Evolutionary conservation across 2,113 vertebrate species (phyloP).

Genomic region (Oenanthe oenanthe): DNA sequence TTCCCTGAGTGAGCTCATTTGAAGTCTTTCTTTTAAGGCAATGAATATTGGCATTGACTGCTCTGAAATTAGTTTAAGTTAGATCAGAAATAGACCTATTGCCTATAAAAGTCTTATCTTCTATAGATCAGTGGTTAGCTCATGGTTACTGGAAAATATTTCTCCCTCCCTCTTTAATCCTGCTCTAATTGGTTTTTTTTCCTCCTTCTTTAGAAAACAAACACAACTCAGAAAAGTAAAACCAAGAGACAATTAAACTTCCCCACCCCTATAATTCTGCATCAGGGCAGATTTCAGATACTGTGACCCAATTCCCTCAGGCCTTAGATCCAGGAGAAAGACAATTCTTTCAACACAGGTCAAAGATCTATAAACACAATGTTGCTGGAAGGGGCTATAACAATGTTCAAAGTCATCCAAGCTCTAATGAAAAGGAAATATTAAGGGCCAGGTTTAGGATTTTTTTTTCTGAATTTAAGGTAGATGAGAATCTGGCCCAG

Average conservation of each 20-base stretch:
- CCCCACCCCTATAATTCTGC: background rate
- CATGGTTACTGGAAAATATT: background rate
- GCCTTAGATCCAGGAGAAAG: background rate
- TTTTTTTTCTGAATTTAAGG: background rate
- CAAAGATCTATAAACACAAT: background rate
- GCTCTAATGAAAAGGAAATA: background rate
- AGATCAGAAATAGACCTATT: conserved; percentile 10
- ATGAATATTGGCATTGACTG: background rate
- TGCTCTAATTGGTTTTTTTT: background rate
- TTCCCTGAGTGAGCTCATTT: background rate
- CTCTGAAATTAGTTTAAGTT: conserved; percentile 25
- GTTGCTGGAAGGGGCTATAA: background rate
- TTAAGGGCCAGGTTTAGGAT: background rate
- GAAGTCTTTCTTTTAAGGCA: background rate
- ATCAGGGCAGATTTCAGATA: background rate
- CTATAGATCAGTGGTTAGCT: background rate
- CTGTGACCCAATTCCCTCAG: background rate
- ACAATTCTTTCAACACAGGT: background rate
- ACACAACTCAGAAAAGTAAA: background rate
- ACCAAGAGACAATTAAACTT: background rate
- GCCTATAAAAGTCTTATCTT: conserved; percentile 9
- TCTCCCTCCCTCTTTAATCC: background rate
- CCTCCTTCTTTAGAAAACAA: background rate
- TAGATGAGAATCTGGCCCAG: background rate
- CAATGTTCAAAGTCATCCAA: background rate